Evolutionary conservation across 2,113 vertebrate genomes (phyloP).

Genomic region (Corythornis cristatus): DNA sequence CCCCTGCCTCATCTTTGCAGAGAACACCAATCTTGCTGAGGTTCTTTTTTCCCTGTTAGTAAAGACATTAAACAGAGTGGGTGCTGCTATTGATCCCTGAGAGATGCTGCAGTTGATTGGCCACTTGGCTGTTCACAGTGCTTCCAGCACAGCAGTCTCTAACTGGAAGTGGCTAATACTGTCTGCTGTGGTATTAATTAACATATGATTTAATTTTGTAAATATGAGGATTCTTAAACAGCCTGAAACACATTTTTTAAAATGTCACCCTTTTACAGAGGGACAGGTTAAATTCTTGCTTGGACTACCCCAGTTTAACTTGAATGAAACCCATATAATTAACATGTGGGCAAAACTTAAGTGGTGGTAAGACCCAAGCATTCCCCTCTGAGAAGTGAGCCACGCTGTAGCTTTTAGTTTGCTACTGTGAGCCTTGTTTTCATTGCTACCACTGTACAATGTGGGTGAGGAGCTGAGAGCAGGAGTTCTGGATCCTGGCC

Average conservation of each 20-base stretch:
- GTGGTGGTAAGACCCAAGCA: not conserved
- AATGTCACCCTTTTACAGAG: not conserved
- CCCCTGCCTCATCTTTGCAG: fast-evolving
- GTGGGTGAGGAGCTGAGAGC: not conserved
- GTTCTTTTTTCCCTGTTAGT: not conserved
- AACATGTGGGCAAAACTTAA: not conserved
- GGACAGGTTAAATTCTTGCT: not conserved
- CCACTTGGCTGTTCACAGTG: not conserved
- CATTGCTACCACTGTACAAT: fast-evolving
- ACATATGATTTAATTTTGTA: not conserved
- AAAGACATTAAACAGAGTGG: not conserved
- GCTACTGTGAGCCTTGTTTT: not conserved
- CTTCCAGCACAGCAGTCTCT: not conserved
- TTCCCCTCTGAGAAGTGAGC: not conserved
- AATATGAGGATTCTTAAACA: not conserved
- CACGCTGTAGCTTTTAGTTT: not conserved
- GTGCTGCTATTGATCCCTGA: not conserved
- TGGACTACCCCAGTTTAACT: not conserved
- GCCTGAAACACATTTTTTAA: not conserved
- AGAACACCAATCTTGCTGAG: not conserved
- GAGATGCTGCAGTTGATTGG: not conserved
- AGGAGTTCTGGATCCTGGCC: not conserved
- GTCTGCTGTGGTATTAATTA: not conserved
- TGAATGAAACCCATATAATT: not conserved
- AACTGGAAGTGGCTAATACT: not conserved